These are phyloP conservation scores for Elanus axillaris DNA, from an alignment of 2,113 vertebrate species.

Conservation along the genomic window DNA sequence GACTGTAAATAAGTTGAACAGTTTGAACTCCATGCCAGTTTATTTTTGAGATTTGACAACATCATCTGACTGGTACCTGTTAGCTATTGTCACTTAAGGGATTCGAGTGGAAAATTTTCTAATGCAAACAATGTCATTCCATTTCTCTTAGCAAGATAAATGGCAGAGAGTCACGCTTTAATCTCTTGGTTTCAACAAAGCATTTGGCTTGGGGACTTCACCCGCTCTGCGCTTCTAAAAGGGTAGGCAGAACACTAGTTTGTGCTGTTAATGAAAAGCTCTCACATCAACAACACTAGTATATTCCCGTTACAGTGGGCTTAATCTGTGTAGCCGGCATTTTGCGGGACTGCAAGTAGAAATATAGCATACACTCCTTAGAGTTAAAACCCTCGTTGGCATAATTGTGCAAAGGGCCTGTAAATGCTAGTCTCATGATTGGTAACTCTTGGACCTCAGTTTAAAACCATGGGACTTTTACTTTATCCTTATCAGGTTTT, in stretches of 20 bases:
- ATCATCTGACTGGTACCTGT: slow-evolving; percentile 10
- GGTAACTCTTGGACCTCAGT: slow-evolving; percentile 19
- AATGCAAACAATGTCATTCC: not conserved
- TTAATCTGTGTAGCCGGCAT: not conserved
- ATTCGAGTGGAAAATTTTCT: not conserved
- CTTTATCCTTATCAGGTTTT: not conserved
- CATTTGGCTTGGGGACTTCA: not conserved
- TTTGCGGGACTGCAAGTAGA: not conserved
- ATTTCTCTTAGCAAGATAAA: not conserved
- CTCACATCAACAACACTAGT: not conserved
- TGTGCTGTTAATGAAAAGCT: slow-evolving; percentile 11
- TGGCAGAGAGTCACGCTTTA: not conserved
- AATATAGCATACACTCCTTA: not conserved
- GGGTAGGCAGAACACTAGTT: not conserved
- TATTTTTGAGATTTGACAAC: slow-evolving; percentile 39
- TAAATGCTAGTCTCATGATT: not conserved
- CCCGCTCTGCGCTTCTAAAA: not conserved
- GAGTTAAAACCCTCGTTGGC: not conserved
- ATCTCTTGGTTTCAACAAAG: not conserved
- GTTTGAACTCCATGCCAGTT: slow-evolving; percentile 18
- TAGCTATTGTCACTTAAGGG: not conserved
- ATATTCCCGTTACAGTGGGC: not conserved
- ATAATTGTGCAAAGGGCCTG: not conserved
- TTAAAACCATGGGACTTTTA: not conserved
- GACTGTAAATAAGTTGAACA: slow-evolving; percentile 36